Conservation (phyloP, 23 tunicate species). For the Ascidia mentula region DNA sequence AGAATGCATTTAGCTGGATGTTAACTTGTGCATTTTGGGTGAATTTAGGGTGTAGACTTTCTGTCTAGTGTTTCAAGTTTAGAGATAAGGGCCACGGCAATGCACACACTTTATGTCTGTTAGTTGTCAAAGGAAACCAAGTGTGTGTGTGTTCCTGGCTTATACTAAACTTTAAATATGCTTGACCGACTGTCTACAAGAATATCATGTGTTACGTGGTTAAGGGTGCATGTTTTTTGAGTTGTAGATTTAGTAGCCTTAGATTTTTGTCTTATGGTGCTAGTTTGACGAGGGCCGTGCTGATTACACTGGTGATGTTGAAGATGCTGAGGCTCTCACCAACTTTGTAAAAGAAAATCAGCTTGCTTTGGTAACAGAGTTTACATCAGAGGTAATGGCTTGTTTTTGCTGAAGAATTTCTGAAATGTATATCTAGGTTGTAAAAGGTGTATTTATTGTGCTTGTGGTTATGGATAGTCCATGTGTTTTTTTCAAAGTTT, state of each 20-base stretch:
- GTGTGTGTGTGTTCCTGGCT: too few relatives aligned
- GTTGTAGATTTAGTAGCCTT: not conserved
- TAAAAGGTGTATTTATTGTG: too few relatives aligned
- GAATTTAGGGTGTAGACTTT: too few relatives aligned
- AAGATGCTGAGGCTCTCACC: conserved; percentile 41
- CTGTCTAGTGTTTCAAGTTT: too few relatives aligned
- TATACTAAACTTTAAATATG: too few relatives aligned
- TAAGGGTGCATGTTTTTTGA: not conserved
- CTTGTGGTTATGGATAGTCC: not conserved
- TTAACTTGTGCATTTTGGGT: not conserved
- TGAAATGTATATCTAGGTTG: too few relatives aligned
- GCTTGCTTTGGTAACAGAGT: conserved; percentile 84
- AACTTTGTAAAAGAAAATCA: conserved; percentile 79
- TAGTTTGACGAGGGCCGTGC: conserved; percentile 94
- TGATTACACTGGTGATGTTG: conserved; percentile 77
- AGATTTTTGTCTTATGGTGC: conserved; percentile 36
- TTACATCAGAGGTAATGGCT: conserved; percentile 84
- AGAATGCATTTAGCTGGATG: conserved; percentile 2
- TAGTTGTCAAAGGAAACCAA: too few relatives aligned
- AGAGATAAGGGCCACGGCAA: too few relatives aligned
- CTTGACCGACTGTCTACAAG: too few relatives aligned
- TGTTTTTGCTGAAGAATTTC: too few relatives aligned
- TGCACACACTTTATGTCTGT: too few relatives aligned
- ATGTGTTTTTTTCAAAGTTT: not conserved
- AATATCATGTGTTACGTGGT: not conserved